These are phyloP conservation scores for Apotomis turbidana DNA, from an alignment of 2,888 invertebrate species.

Conservation along the genomic window DNA sequence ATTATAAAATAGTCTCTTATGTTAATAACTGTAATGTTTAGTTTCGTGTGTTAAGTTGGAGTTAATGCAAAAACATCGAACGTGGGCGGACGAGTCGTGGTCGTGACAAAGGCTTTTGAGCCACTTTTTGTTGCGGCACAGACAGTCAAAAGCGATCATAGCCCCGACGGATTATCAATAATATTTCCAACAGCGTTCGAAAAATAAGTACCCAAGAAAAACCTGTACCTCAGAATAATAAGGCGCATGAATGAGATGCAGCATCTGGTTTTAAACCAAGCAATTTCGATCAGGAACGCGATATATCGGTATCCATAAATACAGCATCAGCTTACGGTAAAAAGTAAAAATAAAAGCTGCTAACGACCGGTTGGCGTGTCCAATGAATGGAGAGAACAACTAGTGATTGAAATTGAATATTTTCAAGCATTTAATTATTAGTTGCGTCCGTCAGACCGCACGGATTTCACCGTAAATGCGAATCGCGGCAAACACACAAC, in stretches of 20 bases:
- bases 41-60: constrained; percentile 26
- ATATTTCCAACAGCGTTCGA: constrained; percentile 41
- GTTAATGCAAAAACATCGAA: constrained; percentile 43
- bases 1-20: constrained; percentile 15
- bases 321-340: constrained; percentile 40
- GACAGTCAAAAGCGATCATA: constrained; percentile 42
- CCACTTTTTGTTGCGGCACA: constrained; percentile 45
- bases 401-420: constrained; percentile 56
- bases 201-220: not conserved
- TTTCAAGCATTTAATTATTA: constrained; percentile 55
- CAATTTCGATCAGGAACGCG: constrained; percentile 17
- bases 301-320: constrained; percentile 38
- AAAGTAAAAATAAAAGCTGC: constrained; percentile 44
- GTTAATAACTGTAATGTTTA: constrained; percentile 16
- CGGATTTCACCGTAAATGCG: constrained; percentile 50
- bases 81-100: constrained; percentile 56
- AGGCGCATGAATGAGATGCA: constrained; percentile 1
- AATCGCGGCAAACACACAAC: constrained; percentile 2
- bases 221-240: not conserved
- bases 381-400: constrained; percentile 51
- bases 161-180: constrained; percentile 41
- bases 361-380: constrained; percentile 58
- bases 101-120: constrained; percentile 52
- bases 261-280: constrained; percentile 4
- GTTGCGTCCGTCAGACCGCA: constrained; percentile 47